phyloP scores from a whole-genome alignment of 2,888 invertebrate genomes.

The Sceliomorpha sp. region DNA sequence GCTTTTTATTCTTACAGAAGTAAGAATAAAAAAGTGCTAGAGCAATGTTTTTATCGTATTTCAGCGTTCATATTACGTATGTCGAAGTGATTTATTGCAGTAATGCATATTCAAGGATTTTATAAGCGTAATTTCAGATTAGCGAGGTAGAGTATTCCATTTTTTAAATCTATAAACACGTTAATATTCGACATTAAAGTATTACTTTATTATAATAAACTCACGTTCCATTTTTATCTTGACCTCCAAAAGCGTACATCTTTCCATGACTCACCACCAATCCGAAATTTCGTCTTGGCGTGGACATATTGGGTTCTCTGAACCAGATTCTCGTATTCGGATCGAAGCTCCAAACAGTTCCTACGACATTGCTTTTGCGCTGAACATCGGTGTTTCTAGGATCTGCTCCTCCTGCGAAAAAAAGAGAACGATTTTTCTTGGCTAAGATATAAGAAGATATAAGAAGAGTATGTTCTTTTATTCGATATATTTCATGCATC shows the following conservation, averaged over 20 bases:
- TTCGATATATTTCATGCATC: slow-evolving; percentile 10
- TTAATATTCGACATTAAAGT: background rate
- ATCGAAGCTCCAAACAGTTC: slow-evolving; percentile 87
- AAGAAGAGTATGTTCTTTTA: slow-evolving; percentile 19
- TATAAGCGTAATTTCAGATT: too few species aligned
- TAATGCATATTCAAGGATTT: too few species aligned
- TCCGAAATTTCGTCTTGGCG: slow-evolving; percentile 86
- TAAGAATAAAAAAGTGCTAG: too few species aligned
- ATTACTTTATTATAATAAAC: slow-evolving; percentile 22
- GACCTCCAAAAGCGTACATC: slow-evolving; percentile 87
- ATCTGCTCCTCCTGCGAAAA: slow-evolving; percentile 83
- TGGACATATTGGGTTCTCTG: slow-evolving; percentile 83
- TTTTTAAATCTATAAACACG: too few species aligned
- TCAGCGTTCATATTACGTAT: background rate
- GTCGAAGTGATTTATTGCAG: too few species aligned
- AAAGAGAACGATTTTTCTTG: slow-evolving; percentile 22
- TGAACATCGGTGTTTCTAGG: slow-evolving; percentile 83
- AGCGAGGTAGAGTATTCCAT: too few species aligned
- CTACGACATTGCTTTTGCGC: slow-evolving; percentile 83
- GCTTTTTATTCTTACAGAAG: too few species aligned
- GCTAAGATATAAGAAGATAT: too few species aligned
- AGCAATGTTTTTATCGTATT: background rate
- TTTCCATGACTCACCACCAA: slow-evolving; percentile 85
- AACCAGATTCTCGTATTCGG: slow-evolving; percentile 85
- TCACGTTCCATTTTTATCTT: slow-evolving; percentile 83